Base-by-base conservation (phyloP, 2,888 invertebrate species). In the Leptopilina syphax region DNA sequence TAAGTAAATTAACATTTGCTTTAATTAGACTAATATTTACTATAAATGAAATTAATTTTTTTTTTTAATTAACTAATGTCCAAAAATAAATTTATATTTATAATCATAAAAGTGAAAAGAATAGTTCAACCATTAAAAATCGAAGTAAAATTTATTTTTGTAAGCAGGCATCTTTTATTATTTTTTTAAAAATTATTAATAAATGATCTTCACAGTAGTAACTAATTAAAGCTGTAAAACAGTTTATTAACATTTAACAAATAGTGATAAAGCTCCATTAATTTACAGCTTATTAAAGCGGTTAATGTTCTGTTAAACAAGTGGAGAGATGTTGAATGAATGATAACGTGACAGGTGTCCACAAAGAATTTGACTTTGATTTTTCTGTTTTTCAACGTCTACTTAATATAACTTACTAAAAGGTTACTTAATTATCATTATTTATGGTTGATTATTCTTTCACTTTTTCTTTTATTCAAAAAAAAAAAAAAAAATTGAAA, bases 161-260 rank as follows among this genome's bases (percentile, higher is more conserved):
- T 34, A 34, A 34, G 34, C 34, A 34, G 4, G 34, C 34, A 34
- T 34, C 34, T 34, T 34, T 34, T 34, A 34, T 34, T 34, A 34
- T 34, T 34, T 34, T 34, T 34, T 60, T 60, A 0, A 13, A 63
- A 63, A 24, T 63, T 63, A 18, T 63, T 63, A 63, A 63, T 18
- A 63, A 63, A 63, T 63, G 24, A 63, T 63, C 63, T 24, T 8
- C 63, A 18, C 63, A 24, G 18, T 9, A 24, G 63, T 63, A 63
- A 63, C 63, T 24, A 27, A 63, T 63, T 24, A 9, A 63, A 63
- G n/a, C 0, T 24, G 24, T 63, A 63, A 63, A 63, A 63, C 24
- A 63, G 18, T 63, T 63, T 63, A 63, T 63, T 63, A 63, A 63
- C 63, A 63, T 63, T 63, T 9, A 63, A 63, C 63, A 63, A 63